Base-by-base conservation (phyloP, 1,140 invertebrate genomes). In the Trichonephila clavipes region DNA sequence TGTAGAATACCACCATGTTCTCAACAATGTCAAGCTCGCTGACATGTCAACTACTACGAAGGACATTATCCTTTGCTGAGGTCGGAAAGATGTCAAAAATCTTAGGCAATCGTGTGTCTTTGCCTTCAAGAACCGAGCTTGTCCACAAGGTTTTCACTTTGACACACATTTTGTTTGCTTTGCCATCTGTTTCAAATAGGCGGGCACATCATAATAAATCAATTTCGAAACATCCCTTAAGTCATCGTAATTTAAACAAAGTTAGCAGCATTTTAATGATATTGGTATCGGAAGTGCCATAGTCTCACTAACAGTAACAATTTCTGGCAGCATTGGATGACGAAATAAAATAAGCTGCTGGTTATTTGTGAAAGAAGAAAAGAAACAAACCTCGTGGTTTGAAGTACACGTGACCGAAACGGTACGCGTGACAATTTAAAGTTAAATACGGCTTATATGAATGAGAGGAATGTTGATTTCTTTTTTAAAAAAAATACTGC, bases 1-100 rank as follows among this genome's bases (percentile, higher is more conserved):
- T 16, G 69, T 40, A 77, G 18, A 77, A 77, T 24, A 77, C 69
- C 28, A 34, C 16, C 28, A 28, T 77, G 24, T 77, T 77, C 28
- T 16, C 69, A 77, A 77, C 69, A 77, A 28, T 77, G 69, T 77
- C 62, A 64, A 64, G 62, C 62, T 64, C 69, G 24, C 24, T 34
- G 69, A 34, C 69, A 77, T 77, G 64, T n/a, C 69, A 72, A 14
- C 69, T 72, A 24, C 24, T 28, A 77, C 28, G 69, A 77, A 77
- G 69, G 69, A 77, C 69, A 77, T 77, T 77, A 77, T 77, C 69
- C 69, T 77, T 77, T 77, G 14, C 69, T 77, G 69, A 77, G 69
- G 69, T 77, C 69, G 69, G 69, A 40, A 28, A 77, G 69, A 77
- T 77, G 69, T 77, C 69, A 77, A 77, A 77, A 77, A 18, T 77